Evolutionary conservation across 2,888 invertebrate species (phyloP).

Genomic region (Rhagium mordax): DNA sequence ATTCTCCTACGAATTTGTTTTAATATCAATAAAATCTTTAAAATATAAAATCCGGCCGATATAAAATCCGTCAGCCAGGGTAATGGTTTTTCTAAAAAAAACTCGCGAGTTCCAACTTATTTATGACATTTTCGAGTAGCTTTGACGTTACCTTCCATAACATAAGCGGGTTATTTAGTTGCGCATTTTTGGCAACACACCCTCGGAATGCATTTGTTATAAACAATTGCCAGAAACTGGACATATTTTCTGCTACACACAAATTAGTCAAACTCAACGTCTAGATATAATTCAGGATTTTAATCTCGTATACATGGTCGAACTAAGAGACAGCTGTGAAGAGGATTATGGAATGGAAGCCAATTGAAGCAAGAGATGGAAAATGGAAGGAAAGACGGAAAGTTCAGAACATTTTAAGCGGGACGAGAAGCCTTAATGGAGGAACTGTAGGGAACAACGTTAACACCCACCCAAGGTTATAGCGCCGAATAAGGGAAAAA

Average conservation of each 20-base stretch:
- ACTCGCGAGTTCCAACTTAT: background rate
- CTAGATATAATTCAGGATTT: background rate
- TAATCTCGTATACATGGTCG: background rate
- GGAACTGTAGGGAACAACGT: too few species aligned
- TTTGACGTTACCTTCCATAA: background rate
- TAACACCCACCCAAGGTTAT: too few species aligned
- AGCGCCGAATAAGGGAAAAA: too few species aligned
- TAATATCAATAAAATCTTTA: background rate
- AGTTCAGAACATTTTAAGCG: too few species aligned
- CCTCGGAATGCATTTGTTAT: constrained; percentile 23
- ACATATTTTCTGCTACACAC: background rate
- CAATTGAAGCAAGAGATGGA: too few species aligned
- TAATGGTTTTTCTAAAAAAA: background rate
- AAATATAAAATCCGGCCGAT: background rate
- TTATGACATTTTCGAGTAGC: background rate
- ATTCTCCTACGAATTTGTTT: background rate
- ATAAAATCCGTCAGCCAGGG: background rate
- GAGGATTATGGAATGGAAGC: too few species aligned
- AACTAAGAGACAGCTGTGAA: too few species aligned
- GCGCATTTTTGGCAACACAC: constrained; percentile 40
- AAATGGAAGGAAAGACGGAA: too few species aligned
- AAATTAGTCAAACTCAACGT: background rate
- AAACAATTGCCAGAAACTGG: constrained; percentile 27
- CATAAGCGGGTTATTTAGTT: constrained; percentile 41
- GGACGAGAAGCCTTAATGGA: too few species aligned